Evolutionary conservation across 2,888 invertebrate genomes (phyloP).

Genomic region (Drosophila neonasuta): DNA sequence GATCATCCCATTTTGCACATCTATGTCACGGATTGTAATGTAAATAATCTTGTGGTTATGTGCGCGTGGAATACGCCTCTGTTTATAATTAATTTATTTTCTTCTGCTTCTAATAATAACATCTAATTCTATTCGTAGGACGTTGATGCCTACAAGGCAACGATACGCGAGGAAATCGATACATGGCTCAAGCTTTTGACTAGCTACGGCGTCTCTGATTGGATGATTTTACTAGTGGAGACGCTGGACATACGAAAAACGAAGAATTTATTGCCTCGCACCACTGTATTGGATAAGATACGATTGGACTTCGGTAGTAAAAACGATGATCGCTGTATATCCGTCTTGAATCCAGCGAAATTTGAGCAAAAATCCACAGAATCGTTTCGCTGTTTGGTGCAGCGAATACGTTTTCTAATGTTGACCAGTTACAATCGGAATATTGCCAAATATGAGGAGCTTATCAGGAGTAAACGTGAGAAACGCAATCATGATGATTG

Average conservation of each 20-base stretch:
- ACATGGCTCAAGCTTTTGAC: conserved; percentile 92
- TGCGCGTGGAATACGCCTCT: conserved; percentile 3
- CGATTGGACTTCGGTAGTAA: conserved; percentile 96
- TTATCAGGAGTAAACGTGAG: conserved; percentile 94
- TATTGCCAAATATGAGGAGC: conserved; percentile 93
- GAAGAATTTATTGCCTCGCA: conserved; percentile 94
- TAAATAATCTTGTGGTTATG: conserved; percentile 81
- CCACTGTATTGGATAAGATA: conserved; percentile 96
- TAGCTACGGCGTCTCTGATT: conserved; percentile 90
- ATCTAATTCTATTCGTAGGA: conserved; percentile 85
- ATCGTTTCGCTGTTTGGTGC: conserved; percentile 93
- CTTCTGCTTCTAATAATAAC: neutral
- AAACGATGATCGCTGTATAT: conserved; percentile 93
- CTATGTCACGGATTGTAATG: conserved; percentile 97
- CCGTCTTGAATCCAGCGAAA: conserved; percentile 94
- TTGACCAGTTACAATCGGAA: conserved; percentile 93
- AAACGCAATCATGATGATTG: conserved; percentile 94
- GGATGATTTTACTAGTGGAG: conserved; percentile 96
- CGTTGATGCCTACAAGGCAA: conserved; percentile 93
- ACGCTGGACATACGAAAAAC: conserved; percentile 95
- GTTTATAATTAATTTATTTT: neutral
- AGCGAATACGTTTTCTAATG: conserved; percentile 89
- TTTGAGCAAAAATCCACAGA: conserved; percentile 94
- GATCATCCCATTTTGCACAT: conserved; percentile 96
- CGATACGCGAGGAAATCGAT: conserved; percentile 94